Conservation (phyloP, 1,140 invertebrate species). For the Musca domestica region DNA sequence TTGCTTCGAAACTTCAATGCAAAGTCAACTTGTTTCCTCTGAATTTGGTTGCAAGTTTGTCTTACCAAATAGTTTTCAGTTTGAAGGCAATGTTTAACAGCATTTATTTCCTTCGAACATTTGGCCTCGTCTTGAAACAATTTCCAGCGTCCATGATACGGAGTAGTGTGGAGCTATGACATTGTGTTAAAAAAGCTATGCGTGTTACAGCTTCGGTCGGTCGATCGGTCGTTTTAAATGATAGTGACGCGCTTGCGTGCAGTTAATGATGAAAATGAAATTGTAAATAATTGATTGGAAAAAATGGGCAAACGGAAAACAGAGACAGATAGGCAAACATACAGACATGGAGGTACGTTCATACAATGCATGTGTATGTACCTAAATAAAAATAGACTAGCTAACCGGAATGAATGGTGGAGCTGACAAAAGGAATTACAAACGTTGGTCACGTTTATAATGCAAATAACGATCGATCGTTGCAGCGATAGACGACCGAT, state of each 20-base stretch:
- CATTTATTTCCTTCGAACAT: too few species aligned
- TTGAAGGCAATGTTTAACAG: too few species aligned
- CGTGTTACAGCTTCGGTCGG: too few species aligned
- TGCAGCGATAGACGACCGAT: neutral
- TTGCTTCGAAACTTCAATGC: too few species aligned
- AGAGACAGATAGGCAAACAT: neutral
- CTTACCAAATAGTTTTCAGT: too few species aligned
- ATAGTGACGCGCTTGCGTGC: constrained; percentile 20
- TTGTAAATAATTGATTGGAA: constrained; percentile 20
- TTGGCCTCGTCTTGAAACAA: too few species aligned
- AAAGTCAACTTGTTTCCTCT: too few species aligned
- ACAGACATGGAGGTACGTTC: too few species aligned
- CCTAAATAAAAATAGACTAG: neutral
- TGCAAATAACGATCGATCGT: neutral
- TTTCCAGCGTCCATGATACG: too few species aligned
- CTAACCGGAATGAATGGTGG: neutral
- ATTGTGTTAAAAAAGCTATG: too few species aligned
- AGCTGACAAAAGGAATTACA: neutral
- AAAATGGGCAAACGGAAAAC: neutral
- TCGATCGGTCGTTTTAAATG: neutral
- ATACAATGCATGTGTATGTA: neutral
- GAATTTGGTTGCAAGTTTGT: too few species aligned
- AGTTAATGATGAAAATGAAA: constrained; percentile 21
- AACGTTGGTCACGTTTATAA: neutral
- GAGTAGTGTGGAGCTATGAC: too few species aligned